Conservation (phyloP, 2,888 invertebrate genomes). For the Clusia tigrina region DNA sequence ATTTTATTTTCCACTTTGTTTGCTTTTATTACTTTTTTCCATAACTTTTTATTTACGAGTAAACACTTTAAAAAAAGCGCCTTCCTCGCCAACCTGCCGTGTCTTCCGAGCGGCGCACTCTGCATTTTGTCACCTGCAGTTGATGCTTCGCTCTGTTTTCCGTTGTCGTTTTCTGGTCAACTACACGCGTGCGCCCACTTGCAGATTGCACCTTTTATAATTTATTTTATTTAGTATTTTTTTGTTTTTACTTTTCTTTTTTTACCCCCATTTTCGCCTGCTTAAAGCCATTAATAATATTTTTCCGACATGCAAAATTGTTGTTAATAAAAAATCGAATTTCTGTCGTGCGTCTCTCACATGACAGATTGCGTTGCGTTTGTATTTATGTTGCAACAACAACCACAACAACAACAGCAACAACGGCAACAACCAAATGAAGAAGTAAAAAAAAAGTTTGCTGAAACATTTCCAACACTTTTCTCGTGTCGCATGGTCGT, state of each 20-base stretch:
- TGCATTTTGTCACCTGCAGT: constrained; percentile 2
- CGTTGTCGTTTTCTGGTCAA: background rate
- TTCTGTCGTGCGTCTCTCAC: constrained; percentile 39
- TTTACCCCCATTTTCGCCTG: background rate
- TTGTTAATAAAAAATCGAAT: constrained; percentile 28
- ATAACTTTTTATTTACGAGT: background rate
- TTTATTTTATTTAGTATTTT: constrained; percentile 13
- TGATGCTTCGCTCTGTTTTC: no score
- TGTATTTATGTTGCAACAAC: constrained; percentile 21
- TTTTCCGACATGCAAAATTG: constrained; percentile 42
- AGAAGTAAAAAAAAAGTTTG: constrained; percentile 4
- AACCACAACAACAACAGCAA: constrained; percentile 11
- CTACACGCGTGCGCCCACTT: background rate
- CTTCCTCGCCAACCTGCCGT: background rate
- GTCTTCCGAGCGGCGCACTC: background rate
- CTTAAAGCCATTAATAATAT: constrained; percentile 16
- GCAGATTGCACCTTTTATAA: constrained; percentile 8
- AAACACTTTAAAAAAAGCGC: background rate
- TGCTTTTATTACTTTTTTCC: background rate
- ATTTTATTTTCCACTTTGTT: background rate
- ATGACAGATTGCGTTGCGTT: constrained; percentile 42
- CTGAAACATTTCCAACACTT: constrained; percentile 23
- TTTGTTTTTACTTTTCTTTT: background rate
- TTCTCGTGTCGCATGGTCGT: constrained; percentile 2
- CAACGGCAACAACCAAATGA: background rate